Evolutionary conservation across 92 coral and sea anemone species (phyloP).

Genomic region (Umimayanthus chanpuru): DNA sequence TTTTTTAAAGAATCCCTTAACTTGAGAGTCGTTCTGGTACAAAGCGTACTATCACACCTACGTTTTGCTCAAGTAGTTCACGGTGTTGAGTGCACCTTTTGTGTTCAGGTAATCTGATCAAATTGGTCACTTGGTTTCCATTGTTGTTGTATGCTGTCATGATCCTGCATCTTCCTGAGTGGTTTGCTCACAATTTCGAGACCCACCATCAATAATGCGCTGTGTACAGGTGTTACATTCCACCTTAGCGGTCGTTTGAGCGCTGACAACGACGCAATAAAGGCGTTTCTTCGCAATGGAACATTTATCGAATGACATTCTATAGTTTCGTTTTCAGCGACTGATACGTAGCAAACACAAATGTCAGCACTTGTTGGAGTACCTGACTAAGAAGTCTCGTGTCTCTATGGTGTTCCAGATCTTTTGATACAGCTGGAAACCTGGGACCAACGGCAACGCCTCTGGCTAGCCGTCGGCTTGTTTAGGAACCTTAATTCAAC

Average conservation of each 20-base stretch:
- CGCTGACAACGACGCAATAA: too few species aligned
- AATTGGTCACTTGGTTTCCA: neutral
- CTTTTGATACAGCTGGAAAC: neutral
- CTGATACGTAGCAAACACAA: neutral
- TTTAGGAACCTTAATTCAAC: neutral
- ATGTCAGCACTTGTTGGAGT: neutral
- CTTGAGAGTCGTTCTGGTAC: too few species aligned
- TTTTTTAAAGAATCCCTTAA: too few species aligned
- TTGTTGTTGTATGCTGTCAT: neutral
- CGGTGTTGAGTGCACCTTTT: neutral
- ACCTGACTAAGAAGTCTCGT: neutral
- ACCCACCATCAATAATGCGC: neutral
- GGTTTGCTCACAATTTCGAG: neutral
- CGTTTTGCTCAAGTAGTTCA: too few species aligned
- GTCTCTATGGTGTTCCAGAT: neutral
- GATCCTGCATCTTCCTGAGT: neutral
- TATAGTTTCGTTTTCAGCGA: neutral
- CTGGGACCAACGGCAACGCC: neutral
- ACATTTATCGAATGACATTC: neutral
- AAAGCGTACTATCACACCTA: too few species aligned
- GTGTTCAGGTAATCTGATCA: neutral
- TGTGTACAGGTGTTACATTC: neutral
- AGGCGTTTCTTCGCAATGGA: neutral
- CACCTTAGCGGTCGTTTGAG: neutral
- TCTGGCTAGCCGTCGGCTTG: neutral